Evolutionary conservation across 2,113 vertebrate genomes (phyloP).

Genomic region (Prinia subflava): DNA sequence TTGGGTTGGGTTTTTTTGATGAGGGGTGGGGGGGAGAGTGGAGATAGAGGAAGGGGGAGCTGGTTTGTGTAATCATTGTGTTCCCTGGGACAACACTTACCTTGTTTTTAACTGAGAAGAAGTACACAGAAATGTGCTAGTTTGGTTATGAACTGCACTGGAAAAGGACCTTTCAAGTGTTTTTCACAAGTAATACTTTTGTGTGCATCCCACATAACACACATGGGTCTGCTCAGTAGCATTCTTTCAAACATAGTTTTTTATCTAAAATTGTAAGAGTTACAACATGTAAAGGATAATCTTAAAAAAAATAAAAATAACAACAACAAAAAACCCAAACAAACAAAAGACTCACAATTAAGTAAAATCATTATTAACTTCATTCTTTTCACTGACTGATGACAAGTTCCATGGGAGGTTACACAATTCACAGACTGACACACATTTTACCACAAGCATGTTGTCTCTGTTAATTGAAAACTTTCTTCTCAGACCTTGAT

Average conservation of each 20-base stretch:
- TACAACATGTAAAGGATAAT: not conserved
- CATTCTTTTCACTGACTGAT: not conserved
- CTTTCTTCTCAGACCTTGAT: not conserved
- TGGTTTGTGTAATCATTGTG: not conserved
- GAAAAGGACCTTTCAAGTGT: not conserved
- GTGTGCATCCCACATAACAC: not conserved
- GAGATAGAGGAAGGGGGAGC: not conserved
- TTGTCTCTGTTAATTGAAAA: not conserved
- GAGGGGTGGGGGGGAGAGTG: rapidly evolving
- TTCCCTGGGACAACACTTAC: not conserved
- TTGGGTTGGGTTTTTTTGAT: not conserved
- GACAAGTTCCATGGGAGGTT: not conserved
- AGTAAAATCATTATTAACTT: not conserved
- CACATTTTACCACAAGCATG: not conserved
- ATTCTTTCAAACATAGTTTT: not conserved
- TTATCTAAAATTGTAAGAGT: not conserved
- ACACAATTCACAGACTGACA: not conserved
- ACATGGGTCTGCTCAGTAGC: not conserved
- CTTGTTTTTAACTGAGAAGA: not conserved
- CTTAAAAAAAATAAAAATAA: not conserved
- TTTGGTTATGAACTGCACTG: not conserved
- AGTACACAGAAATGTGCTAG: not conserved
- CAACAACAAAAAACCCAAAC: not conserved
- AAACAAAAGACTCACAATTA: rapidly evolving
- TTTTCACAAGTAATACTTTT: not conserved